phyloP scores from a whole-genome alignment of 2,797 vertebrate species.

The Acanthurus tractus region DNA sequence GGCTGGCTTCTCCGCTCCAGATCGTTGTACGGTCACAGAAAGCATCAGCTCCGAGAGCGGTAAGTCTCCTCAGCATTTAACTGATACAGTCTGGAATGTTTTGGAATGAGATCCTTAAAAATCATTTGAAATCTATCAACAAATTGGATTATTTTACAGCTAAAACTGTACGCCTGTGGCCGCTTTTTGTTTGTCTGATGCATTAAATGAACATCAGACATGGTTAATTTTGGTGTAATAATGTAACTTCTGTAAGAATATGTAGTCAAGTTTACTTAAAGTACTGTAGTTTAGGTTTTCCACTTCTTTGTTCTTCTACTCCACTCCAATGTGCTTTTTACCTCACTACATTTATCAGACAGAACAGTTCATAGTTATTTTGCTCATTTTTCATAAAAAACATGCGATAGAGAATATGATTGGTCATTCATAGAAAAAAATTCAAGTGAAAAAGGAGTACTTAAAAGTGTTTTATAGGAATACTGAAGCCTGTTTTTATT shows the following conservation, averaged over 20 bases:
- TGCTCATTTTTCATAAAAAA: background rate
- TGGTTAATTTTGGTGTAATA: background rate
- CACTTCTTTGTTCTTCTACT: background rate
- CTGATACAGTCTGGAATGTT: background rate
- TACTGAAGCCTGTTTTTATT: background rate
- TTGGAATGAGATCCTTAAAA: background rate
- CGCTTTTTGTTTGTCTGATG: background rate
- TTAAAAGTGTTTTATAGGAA: background rate
- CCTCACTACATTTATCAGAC: background rate
- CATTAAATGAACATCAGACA: background rate
- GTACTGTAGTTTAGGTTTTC: background rate
- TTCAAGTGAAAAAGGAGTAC: background rate
- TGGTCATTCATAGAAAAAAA: background rate
- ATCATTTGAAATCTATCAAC: background rate
- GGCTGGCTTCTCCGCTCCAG: constrained; percentile 29
- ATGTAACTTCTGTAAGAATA: background rate
- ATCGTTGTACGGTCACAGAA: constrained; percentile 12
- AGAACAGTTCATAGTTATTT: background rate
- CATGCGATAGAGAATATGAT: background rate
- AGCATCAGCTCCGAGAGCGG: constrained; percentile 32
- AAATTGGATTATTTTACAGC: background rate
- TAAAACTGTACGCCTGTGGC: background rate
- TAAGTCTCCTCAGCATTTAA: constrained; percentile 33
- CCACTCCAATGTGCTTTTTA: background rate
- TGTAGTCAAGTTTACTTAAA: background rate